Percentiles rank a stretch among this genome's conserved stretches.
phyloP scores from a whole-genome alignment of 2,113 vertebrate genomes.

The Nanorana parkeri region DNA sequence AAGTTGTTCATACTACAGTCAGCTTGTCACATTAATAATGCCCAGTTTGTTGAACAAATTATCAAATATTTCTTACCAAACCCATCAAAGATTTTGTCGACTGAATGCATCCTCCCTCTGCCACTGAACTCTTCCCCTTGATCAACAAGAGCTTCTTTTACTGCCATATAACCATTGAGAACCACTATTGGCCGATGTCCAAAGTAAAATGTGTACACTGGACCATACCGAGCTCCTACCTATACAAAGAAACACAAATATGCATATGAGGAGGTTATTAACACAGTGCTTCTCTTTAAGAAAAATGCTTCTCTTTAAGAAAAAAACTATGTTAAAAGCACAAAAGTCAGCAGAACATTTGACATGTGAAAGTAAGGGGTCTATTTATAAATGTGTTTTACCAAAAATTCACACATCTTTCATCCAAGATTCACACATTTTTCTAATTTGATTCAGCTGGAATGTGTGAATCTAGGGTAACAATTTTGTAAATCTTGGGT shows the following conservation, averaged over 20 bases:
- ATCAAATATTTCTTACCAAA: conserved; percentile 54
- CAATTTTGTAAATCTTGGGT: too few relatives aligned
- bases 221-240: conserved; percentile 10
- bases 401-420: too few relatives aligned
- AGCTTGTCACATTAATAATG: not conserved
- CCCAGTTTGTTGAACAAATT: not conserved
- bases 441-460: too few relatives aligned
- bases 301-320: too few relatives aligned
- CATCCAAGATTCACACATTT: too few relatives aligned
- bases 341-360: too few relatives aligned
- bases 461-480: too few relatives aligned
- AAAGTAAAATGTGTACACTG: conserved; percentile 31
- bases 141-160: conserved; percentile 56
- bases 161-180: conserved; percentile 23
- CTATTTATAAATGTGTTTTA: too few relatives aligned
- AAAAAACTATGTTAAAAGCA: too few relatives aligned
- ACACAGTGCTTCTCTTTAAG: too few relatives aligned
- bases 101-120: conserved; percentile 12
- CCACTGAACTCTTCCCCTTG: conserved; percentile 54
- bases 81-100: conserved; percentile 45
- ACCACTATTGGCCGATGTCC: conserved; percentile 3
- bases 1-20: too few relatives aligned
- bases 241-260: not conserved
- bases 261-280: not conserved
- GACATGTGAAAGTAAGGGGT: too few relatives aligned